Conservation (phyloP, 2,888 invertebrate species). For the Ormyrus thymus region DNA sequence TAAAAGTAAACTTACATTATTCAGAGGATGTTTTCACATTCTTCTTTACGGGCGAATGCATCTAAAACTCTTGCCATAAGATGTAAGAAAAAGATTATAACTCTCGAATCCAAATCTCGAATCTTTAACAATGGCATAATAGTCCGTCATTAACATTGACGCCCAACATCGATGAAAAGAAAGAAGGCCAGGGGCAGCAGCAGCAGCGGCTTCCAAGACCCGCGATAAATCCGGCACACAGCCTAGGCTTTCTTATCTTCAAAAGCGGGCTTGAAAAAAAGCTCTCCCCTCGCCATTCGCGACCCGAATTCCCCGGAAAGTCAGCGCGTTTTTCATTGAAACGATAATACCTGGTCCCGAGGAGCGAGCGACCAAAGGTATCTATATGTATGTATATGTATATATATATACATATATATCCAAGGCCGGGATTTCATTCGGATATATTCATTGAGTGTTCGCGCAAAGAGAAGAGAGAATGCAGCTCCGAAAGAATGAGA, state of each 20-base stretch:
- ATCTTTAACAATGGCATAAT: too few relatives aligned
- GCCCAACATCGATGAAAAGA: too few relatives aligned
- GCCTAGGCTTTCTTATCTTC: background rate
- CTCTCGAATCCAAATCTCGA: too few relatives aligned
- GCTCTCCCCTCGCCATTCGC: background rate
- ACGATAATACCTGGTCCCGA: constrained; percentile 40
- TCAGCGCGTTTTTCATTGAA: constrained; percentile 47
- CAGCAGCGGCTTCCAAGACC: background rate
- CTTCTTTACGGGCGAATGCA: too few relatives aligned
- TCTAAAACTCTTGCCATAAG: too few relatives aligned
- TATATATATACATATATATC: too few relatives aligned
- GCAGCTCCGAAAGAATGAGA: constrained; percentile 38
- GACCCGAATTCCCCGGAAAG: constrained; percentile 34
- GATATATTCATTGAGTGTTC: constrained; percentile 50
- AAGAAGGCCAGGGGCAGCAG: too few relatives aligned
- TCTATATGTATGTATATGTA: too few relatives aligned
- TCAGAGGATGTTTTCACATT: too few relatives aligned
- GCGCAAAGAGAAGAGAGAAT: constrained; percentile 15
- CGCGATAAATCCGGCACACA: background rate
- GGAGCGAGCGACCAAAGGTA: constrained; percentile 1
- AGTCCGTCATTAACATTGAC: too few relatives aligned
- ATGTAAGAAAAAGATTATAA: too few relatives aligned
- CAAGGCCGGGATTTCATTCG: constrained; percentile 39
- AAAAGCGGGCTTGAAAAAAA: background rate
- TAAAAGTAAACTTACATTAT: too few relatives aligned